Evolutionary conservation across 1,140 invertebrate genomes (phyloP), one percentile per base, ranked within the genome.

Genomic region (Hormaphis cornu): DNA sequence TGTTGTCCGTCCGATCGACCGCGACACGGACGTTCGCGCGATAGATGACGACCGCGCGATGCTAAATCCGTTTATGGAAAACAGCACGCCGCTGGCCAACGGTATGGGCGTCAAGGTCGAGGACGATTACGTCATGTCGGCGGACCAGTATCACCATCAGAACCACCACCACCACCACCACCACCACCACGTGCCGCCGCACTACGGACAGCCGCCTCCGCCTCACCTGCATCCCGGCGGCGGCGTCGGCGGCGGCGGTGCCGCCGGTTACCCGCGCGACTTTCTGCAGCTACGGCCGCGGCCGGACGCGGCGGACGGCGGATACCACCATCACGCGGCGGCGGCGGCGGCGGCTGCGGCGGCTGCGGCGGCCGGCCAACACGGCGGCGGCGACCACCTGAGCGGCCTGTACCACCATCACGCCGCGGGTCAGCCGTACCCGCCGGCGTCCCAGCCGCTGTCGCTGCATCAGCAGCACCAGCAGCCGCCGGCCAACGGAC

Each of bases 401-500:
- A 74, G 61, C 58, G 50, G 74, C 2, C 80, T 83, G 24, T 91
- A 91, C 86, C 54, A 80, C 82, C 7, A 79, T 82, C 16, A 52
- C 78, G 79, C 52, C 79, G 76, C 76, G 7, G 74, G 73, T 1
- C 72, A 76, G 9, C 76, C 78, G 71, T 78, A 80, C 74, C 69
- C 53, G 46, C 73, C 74, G 5, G 77, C 78, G 79, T 81, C 84
- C 16, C 85, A 85, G 71, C 82, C 85, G 73, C 78, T 80, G 80
- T 72, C 84, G 84, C 71, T 80, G n/a, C 75, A 50, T 76, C 76
- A 50, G 70, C 69, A 54, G n/a, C n/a, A n/a, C n/a, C n/a, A n/a
- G 82, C 72, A 79, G 83, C 2, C 80, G 82, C 22, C 91, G 90
- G 77, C 84, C 88, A 22, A 83, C 87, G 0, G 78, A 89, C 5